Percentiles rank a stretch among this genome's conserved stretches.
phyloP scores from a whole-genome alignment of 2,888 invertebrate species.

The Chrysotoxum bicinctum region DNA sequence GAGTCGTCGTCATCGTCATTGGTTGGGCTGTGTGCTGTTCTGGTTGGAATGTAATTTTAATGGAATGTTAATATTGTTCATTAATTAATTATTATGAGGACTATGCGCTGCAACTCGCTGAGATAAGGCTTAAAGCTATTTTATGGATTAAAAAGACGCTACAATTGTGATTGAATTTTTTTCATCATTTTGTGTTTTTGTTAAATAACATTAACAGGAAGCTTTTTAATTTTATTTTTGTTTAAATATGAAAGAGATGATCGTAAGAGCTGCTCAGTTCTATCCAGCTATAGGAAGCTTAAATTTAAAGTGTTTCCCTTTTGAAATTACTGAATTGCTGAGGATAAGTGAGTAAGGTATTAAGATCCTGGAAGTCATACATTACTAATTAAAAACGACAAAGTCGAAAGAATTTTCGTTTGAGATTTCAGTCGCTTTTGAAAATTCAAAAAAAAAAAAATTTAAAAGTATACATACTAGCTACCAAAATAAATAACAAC shows the following conservation, averaged over 20 bases:
- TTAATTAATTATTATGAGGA: conserved; percentile 36
- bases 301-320: too few relatives aligned
- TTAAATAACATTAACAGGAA: neutral
- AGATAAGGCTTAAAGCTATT: conserved; percentile 29
- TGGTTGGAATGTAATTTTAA: conserved; percentile 38
- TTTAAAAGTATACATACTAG: too few relatives aligned
- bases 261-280: neutral
- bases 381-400: too few relatives aligned
- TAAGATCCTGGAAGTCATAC: too few relatives aligned
- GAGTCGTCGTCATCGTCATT: neutral
- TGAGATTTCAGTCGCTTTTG: too few relatives aligned
- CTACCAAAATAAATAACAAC: too few relatives aligned
- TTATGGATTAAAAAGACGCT: conserved; percentile 4
- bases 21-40: neutral
- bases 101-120: neutral
- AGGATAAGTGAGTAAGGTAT: too few relatives aligned
- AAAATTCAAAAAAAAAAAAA: too few relatives aligned
- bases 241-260: neutral
- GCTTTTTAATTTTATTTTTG: neutral
- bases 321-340: too few relatives aligned
- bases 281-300: too few relatives aligned
- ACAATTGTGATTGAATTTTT: conserved; percentile 1
- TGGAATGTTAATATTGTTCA: conserved; percentile 51
- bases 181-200: neutral
- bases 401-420: too few relatives aligned